A percentile compares a stretch with the other conserved stretches of the same genome.
Evolutionary conservation across 1,140 invertebrate species (phyloP).

Genomic region (Eumeta japonica): DNA sequence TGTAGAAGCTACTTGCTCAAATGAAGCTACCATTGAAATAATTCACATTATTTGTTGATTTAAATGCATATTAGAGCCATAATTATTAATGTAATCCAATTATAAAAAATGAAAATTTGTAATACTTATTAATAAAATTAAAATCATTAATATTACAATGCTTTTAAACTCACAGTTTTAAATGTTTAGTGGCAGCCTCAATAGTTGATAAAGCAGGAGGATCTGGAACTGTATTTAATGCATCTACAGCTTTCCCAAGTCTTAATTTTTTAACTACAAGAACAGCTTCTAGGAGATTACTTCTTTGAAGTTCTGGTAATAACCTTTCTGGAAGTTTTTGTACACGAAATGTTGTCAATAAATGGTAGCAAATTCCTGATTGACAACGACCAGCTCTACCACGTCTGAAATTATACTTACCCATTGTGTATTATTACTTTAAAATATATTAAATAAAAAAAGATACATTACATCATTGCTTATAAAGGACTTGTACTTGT

Average conservation of each 20-base stretch:
- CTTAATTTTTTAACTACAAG: slow-evolving; percentile 68
- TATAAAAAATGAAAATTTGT: no score
- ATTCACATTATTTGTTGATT: no score
- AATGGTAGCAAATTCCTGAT: slow-evolving; percentile 77
- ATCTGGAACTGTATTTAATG: slow-evolving; percentile 69
- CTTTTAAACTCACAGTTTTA: slow-evolving; percentile 34
- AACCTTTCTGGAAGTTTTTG: slow-evolving; percentile 52
- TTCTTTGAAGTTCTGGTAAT: slow-evolving; percentile 62
- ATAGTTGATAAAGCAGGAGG: slow-evolving; percentile 67
- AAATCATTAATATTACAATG: no score
- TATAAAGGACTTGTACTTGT: no score
- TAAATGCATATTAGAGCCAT: no score
- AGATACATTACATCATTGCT: no score
- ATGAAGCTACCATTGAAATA: no score
- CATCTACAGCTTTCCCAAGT: slow-evolving; percentile 65
- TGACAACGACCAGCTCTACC: slow-evolving; percentile 74
- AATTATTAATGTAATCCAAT: no score
- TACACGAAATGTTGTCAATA: slow-evolving; percentile 60
- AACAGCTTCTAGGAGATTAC: slow-evolving; percentile 64
- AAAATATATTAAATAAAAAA: no score
- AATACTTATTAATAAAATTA: no score
- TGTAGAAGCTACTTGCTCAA: no score
- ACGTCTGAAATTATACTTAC: slow-evolving; percentile 43
- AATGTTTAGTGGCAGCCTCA: slow-evolving; percentile 61
- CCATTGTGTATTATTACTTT: no score